Conservation (phyloP, 2,888 invertebrate species). For the Drosophila tripunctata region DNA sequence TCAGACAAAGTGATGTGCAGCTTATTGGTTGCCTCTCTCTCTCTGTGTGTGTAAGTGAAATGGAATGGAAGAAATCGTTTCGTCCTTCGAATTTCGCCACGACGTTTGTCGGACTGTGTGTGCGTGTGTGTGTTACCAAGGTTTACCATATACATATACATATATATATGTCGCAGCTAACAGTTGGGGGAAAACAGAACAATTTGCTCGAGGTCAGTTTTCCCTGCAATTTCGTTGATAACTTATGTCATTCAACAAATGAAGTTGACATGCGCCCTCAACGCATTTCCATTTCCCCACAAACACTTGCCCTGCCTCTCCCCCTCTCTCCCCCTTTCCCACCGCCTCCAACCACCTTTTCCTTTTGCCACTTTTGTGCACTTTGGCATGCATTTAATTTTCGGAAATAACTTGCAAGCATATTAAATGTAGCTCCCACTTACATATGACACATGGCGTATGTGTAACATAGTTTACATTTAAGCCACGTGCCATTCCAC, state of each 20-base stretch:
- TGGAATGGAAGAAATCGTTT: conserved; percentile 73
- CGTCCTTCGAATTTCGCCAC: conserved; percentile 36
- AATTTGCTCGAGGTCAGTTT: conserved; percentile 78
- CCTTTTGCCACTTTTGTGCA: conserved; percentile 2
- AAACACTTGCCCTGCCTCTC: background rate
- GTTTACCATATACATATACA: conserved; percentile 64
- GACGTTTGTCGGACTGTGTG: conserved; percentile 11
- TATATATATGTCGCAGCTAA: background rate
- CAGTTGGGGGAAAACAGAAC: conserved; percentile 46
- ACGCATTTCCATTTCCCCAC: conserved; percentile 21
- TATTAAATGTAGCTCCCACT: conserved; percentile 60
- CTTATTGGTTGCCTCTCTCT: conserved; percentile 68
- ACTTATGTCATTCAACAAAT: conserved; percentile 77
- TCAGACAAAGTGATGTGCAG: conserved; percentile 54
- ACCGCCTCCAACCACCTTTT: background rate
- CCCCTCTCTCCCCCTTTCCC: background rate
- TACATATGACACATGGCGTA: conserved; percentile 63
- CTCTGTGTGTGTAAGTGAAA: conserved; percentile 71
- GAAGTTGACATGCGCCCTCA: conserved; percentile 71
- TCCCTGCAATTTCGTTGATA: conserved; percentile 73
- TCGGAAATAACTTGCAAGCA: conserved; percentile 67
- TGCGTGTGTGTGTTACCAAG: conserved; percentile 36
- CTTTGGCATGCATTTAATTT: conserved; percentile 63
- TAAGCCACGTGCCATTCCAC: conserved; percentile 39
- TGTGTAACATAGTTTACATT: conserved; percentile 53